phyloP scores from a whole-genome alignment of 2,113 vertebrate genomes.

The Pimephales promelas region DNA sequence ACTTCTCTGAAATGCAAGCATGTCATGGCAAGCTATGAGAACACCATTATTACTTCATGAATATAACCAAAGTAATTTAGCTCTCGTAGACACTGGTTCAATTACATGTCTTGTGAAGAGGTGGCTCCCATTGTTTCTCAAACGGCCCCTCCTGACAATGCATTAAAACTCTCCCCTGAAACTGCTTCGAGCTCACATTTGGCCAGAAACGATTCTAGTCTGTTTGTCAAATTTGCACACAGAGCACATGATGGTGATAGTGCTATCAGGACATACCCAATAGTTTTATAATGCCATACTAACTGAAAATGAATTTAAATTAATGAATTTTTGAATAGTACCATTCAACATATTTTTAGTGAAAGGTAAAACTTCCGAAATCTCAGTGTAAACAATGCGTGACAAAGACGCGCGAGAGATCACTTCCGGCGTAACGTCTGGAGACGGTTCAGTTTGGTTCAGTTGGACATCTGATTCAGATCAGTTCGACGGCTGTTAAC shows the following conservation, averaged over 20 bases:
- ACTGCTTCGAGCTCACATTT: not conserved
- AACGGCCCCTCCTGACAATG: not conserved
- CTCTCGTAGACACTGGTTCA: not conserved
- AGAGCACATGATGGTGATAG: not conserved
- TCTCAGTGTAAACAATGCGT: too few species aligned
- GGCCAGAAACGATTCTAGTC: not conserved
- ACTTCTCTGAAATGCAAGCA: conserved; percentile 27
- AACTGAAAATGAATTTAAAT: not conserved
- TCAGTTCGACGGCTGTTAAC: too few species aligned
- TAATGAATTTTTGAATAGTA: not conserved
- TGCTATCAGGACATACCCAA: not conserved
- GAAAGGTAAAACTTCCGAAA: too few species aligned
- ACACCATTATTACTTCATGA: conserved; percentile 21
- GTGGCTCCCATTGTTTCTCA: conserved; percentile 13
- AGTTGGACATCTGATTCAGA: too few species aligned
- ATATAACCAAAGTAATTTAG: conserved; percentile 36
- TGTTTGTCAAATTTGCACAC: not conserved
- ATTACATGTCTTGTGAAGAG: conserved; percentile 19
- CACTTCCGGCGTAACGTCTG: too few species aligned
- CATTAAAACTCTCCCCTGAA: not conserved
- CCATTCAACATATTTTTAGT: not conserved
- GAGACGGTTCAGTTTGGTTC: too few species aligned
- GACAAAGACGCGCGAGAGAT: too few species aligned
- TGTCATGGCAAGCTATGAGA: conserved; percentile 36
- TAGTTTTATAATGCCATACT: not conserved